Conservation (phyloP, 2,888 invertebrate genomes). For the Lacanobia wlatinum region DNA sequence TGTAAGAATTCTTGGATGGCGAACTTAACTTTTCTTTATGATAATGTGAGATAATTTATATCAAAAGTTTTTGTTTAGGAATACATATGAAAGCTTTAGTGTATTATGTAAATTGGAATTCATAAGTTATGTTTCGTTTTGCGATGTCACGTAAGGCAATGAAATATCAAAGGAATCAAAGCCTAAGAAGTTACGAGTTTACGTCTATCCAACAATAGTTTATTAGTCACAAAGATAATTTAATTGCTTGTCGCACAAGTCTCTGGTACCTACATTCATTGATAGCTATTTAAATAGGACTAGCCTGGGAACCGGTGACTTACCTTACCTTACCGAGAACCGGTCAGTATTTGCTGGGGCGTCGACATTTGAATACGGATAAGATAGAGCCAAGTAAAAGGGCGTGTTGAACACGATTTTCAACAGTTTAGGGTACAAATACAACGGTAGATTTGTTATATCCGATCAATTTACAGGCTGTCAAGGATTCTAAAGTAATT, state of each 20-base stretch:
- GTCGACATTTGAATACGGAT: slow-evolving; percentile 65
- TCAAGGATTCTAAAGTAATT: neutral
- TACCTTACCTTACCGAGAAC: slow-evolving; percentile 57
- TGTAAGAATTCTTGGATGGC: slow-evolving; percentile 17
- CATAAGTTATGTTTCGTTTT: slow-evolving; percentile 1
- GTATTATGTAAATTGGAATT: neutral
- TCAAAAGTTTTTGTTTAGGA: slow-evolving; percentile 20
- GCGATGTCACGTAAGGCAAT: neutral
- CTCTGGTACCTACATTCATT: slow-evolving; percentile 8
- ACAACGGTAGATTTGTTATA: slow-evolving; percentile 4
- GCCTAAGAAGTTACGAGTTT: slow-evolving; percentile 1
- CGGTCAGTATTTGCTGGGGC: slow-evolving; percentile 67
- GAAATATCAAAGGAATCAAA: neutral
- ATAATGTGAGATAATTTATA: slow-evolving; percentile 36
- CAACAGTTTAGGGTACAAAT: slow-evolving; percentile 17
- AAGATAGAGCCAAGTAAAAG: slow-evolving; percentile 51
- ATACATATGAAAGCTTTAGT: slow-evolving; percentile 3
- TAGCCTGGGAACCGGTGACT: slow-evolving; percentile 48
- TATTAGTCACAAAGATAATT: slow-evolving; percentile 21
- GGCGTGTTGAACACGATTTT: slow-evolving; percentile 46
- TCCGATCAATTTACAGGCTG: neutral
- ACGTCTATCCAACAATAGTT: neutral
- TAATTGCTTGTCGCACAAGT: slow-evolving; percentile 15
- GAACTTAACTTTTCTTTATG: slow-evolving; percentile 25
- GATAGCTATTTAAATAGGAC: slow-evolving; percentile 49